Conservation (phyloP, 2,888 invertebrate genomes). For the Calephelis perditalis region DNA sequence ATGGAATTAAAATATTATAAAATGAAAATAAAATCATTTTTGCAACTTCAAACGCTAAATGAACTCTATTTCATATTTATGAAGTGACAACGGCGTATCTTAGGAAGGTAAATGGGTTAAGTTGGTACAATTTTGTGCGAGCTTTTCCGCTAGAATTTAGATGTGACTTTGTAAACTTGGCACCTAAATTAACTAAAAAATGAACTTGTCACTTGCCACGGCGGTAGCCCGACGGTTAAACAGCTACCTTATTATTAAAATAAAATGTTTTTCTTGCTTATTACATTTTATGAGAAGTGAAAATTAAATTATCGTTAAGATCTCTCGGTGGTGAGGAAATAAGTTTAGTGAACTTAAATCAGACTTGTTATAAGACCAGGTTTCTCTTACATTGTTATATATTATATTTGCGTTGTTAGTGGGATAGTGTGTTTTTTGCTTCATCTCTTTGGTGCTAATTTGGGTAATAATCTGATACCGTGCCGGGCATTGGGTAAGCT, state of each 20-base stretch:
- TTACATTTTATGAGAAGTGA: slow-evolving; percentile 19
- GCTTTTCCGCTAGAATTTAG: too few relatives aligned
- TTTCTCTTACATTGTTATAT: too few relatives aligned
- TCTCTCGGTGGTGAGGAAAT: too few relatives aligned
- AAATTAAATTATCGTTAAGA: background rate
- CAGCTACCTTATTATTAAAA: background rate
- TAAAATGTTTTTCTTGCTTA: slow-evolving; percentile 10
- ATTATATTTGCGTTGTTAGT: too few relatives aligned
- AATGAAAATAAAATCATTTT: too few relatives aligned
- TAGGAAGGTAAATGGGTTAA: background rate
- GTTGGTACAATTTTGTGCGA: background rate
- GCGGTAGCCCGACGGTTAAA: slow-evolving; percentile 2
- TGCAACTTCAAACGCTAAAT: background rate
- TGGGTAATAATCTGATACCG: too few relatives aligned
- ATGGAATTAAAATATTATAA: too few relatives aligned
- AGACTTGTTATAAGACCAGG: too few relatives aligned
- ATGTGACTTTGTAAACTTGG: slow-evolving; percentile 18
- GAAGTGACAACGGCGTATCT: background rate
- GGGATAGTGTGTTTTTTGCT: too few relatives aligned
- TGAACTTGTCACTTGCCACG: slow-evolving; percentile 23
- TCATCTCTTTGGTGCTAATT: too few relatives aligned
- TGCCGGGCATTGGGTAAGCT: too few relatives aligned
- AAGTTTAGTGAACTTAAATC: too few relatives aligned
- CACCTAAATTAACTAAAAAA: slow-evolving; percentile 28
- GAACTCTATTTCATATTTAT: slow-evolving; percentile 2